Percentiles rank a stretch among this genome's conserved stretches.
phyloP scores from a whole-genome alignment of 2,888 invertebrate genomes.

The Odontocerum albicorne region DNA sequence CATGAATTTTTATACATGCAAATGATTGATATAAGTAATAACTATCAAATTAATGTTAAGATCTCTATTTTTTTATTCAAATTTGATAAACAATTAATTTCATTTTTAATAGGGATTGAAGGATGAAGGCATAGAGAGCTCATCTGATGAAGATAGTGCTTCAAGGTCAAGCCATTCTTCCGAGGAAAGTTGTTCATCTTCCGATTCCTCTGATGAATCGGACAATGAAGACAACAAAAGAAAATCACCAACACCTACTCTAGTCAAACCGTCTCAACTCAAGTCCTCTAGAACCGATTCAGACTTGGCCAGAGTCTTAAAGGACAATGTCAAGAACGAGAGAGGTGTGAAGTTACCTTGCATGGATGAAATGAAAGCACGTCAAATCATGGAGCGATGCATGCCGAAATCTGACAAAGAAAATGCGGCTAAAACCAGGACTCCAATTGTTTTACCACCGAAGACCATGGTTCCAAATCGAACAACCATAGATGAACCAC shows the following conservation, averaged over 20 bases:
- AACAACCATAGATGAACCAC: not conserved
- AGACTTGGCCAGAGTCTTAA: conserved; percentile 47
- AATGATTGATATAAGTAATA: too few relatives aligned
- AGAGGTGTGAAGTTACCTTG: conserved; percentile 42
- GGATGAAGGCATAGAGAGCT: conserved; percentile 58
- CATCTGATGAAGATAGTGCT: conserved; percentile 54
- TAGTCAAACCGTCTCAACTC: conserved; percentile 38
- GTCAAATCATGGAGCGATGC: conserved; percentile 31
- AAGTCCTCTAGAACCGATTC: conserved; percentile 54
- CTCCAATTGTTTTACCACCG: not conserved
- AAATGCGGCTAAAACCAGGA: not conserved
- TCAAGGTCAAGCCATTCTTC: conserved; percentile 52
- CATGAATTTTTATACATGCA: too few relatives aligned
- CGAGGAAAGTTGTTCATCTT: conserved; percentile 55
- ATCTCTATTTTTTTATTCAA: too few relatives aligned
- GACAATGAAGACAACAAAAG: conserved; percentile 47
- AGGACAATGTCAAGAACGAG: conserved; percentile 39
- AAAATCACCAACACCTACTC: conserved; percentile 43
- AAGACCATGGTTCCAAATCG: conserved; percentile 1
- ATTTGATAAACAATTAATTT: conserved; percentile 1
- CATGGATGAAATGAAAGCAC: conserved; percentile 43
- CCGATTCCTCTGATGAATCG: conserved; percentile 53
- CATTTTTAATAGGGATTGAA: conserved; percentile 50
- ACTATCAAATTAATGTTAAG: too few relatives aligned
- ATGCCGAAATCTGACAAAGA: conserved; percentile 26